phyloP scores from a whole-genome alignment of 2,797 vertebrate genomes.

The Labroides dimidiatus region DNA sequence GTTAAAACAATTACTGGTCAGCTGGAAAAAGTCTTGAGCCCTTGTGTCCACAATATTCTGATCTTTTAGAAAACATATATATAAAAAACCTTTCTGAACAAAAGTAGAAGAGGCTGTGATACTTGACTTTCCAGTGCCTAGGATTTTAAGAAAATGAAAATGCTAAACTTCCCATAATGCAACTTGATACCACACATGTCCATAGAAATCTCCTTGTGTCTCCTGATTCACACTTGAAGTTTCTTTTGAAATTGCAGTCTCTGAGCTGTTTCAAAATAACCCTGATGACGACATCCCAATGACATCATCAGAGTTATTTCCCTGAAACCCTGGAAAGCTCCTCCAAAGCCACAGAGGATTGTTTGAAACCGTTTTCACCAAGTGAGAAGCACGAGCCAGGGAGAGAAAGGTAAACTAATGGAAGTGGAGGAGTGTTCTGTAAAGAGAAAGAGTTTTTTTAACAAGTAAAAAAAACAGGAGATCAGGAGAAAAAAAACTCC shows the following conservation, averaged over 20 bases:
- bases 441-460: background rate
- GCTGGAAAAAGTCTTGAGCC: too few relatives aligned
- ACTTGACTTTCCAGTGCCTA: background rate
- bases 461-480: background rate
- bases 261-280: background rate
- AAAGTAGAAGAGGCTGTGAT: background rate
- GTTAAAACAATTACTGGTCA: too few relatives aligned
- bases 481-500: background rate
- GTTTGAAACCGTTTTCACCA: background rate
- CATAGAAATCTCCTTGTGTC: background rate
- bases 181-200: background rate
- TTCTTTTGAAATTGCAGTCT: background rate
- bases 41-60: background rate
- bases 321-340: background rate
- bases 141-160: too few relatives aligned
- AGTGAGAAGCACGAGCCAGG: background rate
- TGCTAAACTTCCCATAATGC: conserved; percentile 4
- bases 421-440: background rate
- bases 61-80: background rate
- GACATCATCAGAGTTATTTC: background rate
- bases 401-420: background rate
- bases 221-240: background rate
- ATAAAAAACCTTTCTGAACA: background rate
- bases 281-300: background rate
- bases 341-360: background rate